Conservation (phyloP, 2,888 invertebrate species). For the Parasteatoda lunata region DNA sequence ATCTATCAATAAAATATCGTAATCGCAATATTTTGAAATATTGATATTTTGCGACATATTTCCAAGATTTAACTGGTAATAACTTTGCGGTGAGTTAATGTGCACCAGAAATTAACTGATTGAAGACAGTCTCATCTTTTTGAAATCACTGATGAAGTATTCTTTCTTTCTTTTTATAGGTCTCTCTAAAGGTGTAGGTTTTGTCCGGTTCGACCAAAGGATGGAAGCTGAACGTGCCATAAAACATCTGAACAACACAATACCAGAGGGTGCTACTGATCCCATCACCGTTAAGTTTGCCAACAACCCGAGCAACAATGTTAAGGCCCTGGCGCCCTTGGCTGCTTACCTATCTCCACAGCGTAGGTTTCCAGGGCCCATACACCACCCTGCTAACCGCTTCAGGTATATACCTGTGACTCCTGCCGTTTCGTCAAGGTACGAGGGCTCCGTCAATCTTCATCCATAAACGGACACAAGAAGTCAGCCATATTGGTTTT, state of each 20-base stretch:
- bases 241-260: slow-evolving; percentile 90
- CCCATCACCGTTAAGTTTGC: slow-evolving; percentile 97
- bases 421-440: slow-evolving; percentile 77
- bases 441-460: slow-evolving; percentile 72
- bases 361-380: slow-evolving; percentile 82
- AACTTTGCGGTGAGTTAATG: too few relatives aligned
- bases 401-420: slow-evolving; percentile 81
- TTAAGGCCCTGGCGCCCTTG: slow-evolving; percentile 84
- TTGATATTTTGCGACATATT: too few relatives aligned
- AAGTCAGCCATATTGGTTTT: slow-evolving; percentile 40
- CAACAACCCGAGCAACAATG: slow-evolving; percentile 91
- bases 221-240: slow-evolving; percentile 92
- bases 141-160: not conserved
- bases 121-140: too few relatives aligned
- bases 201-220: slow-evolving; percentile 93
- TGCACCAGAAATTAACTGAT: too few relatives aligned
- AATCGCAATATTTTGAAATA: too few relatives aligned
- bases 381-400: slow-evolving; percentile 87
- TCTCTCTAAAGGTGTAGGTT: slow-evolving; percentile 93
- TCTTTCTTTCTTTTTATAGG: slow-evolving; percentile 76
- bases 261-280: slow-evolving; percentile 89
- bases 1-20: too few relatives aligned
- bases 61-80: too few relatives aligned
- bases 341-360: slow-evolving; percentile 85
- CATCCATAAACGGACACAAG: slow-evolving; percentile 58